Evolutionary conservation across 2,888 invertebrate species (phyloP), one percentile per base, ranked within the genome.

Genomic region (Drosophila parthenogenetica): DNA sequence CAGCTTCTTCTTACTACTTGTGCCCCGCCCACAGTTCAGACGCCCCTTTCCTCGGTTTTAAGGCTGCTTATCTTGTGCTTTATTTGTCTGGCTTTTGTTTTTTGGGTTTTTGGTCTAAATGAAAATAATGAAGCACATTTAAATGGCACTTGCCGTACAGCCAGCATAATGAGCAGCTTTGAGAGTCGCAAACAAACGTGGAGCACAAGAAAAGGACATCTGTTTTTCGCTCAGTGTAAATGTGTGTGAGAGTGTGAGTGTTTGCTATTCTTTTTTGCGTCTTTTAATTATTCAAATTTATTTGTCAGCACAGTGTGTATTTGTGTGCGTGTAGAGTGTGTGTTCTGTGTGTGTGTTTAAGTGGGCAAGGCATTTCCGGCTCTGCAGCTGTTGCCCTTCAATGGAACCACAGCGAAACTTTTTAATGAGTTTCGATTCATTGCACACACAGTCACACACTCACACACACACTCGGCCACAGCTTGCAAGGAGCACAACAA

Each of bases 351-450:
- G 16, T 51, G 17, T 60, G 25, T 50, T 32, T 49, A 39, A 40
- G 39, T 62, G 61, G 50, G 53, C 35, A 48, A 51, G 29, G 29
- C 57, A 80, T 54, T 62, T 74, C 61, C 71, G 7, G 49, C 32
- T 19, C 50, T 64, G 45, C 79, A 67, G 79, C 79, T 77, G 79
- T 61, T 79, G 66, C 55, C 42, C 60, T 73, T 69, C 62, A 75
- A 69, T 70, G 59, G 64, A 87, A 73, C 83, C 89, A 57, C 82
- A 84, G 89, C 67, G 69, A 71, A 85, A 85, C 74, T 87, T 89
- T 89, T 85, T 89, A 85, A 85, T 85, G 89, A 85, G 89, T 85
- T 89, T 87, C 89, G 83, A 89, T 87, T 89, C 89, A 89, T 87
- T 87, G 75, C 87, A 72, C 67, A 68, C 65, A 64, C 65, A 54